Percentiles rank a stretch among this genome's conserved stretches.
Evolutionary conservation across 2,888 invertebrate species (phyloP).

Genomic region (Perizoma flavofasciatum): DNA sequence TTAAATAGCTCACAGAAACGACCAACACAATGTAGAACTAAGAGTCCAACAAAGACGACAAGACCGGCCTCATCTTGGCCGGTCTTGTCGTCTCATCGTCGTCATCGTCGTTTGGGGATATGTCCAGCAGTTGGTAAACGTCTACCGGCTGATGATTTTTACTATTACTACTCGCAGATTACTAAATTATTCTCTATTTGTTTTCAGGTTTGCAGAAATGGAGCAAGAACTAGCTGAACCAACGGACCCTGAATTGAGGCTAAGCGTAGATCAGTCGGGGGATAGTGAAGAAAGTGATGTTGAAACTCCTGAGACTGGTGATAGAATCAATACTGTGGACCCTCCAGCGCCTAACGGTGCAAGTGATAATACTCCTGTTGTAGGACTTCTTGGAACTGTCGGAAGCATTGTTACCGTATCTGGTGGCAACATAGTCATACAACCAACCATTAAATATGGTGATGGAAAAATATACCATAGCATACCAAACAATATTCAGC

Average conservation of each 20-base stretch:
- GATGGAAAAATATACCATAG: not conserved
- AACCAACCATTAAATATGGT: slow-evolving; percentile 7
- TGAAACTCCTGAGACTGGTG: not conserved
- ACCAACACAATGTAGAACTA: too few relatives aligned
- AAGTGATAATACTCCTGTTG: not conserved
- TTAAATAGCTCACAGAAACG: too few relatives aligned
- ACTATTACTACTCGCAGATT: too few relatives aligned
- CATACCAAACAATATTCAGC: not conserved
- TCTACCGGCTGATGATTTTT: too few relatives aligned
- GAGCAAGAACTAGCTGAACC: slow-evolving; percentile 10
- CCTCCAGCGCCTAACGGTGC: not conserved
- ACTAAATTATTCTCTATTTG: not conserved
- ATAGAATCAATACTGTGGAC: not conserved
- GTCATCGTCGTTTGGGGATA: too few relatives aligned
- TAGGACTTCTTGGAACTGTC: not conserved
- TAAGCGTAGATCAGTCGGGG: slow-evolving; percentile 7
- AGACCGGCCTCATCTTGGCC: too few relatives aligned
- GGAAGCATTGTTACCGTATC: slow-evolving; percentile 1
- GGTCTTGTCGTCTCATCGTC: too few relatives aligned
- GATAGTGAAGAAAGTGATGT: slow-evolving; percentile 25
- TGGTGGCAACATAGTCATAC: slow-evolving; percentile 9
- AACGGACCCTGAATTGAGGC: slow-evolving; percentile 1
- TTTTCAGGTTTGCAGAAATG: slow-evolving; percentile 32
- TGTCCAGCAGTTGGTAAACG: too few relatives aligned
- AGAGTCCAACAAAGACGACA: too few relatives aligned